Conservation (phyloP, 2,888 invertebrate genomes). For the Gryllus longicercus region DNA sequence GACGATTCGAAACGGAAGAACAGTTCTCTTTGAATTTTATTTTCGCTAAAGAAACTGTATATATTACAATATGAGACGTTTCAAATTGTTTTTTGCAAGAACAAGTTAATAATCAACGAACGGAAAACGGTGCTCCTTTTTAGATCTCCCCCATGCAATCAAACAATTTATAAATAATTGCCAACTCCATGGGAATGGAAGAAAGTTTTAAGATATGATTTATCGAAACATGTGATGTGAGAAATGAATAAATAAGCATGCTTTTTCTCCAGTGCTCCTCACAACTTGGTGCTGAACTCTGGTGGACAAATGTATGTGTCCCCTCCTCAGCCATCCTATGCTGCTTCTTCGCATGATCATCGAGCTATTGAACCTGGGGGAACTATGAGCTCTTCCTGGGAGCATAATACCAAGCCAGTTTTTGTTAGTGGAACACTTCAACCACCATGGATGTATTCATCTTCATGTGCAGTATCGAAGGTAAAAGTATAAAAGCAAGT, state of each 20-base stretch:
- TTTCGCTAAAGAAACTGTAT: no score
- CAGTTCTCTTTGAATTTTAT: no score
- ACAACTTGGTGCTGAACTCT: constrained; percentile 40
- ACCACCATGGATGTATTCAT: constrained; percentile 26
- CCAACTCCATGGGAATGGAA: no score
- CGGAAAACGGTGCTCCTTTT: no score
- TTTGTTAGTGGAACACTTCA: constrained; percentile 18
- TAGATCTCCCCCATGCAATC: no score
- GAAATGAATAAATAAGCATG: background rate
- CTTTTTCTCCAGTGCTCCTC: constrained; percentile 40
- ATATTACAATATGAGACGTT: no score
- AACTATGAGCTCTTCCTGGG: constrained; percentile 29
- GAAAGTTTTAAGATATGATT: no score
- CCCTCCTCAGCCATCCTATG: constrained; percentile 43
- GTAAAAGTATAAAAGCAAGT: background rate
- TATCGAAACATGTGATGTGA: background rate
- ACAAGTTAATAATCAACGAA: no score
- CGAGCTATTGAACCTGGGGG: constrained; percentile 39
- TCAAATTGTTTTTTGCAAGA: no score
- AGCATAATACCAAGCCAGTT: constrained; percentile 21
- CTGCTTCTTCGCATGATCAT: constrained; percentile 42
- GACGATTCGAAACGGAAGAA: no score
- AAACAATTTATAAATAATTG: no score
- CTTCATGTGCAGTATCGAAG: constrained; percentile 25
- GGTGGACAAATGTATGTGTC: constrained; percentile 44